A percentile compares a stretch with the other conserved stretches of the same genome.
Conservation (phyloP, 2,113 vertebrate genomes). For the Tyto alba region DNA sequence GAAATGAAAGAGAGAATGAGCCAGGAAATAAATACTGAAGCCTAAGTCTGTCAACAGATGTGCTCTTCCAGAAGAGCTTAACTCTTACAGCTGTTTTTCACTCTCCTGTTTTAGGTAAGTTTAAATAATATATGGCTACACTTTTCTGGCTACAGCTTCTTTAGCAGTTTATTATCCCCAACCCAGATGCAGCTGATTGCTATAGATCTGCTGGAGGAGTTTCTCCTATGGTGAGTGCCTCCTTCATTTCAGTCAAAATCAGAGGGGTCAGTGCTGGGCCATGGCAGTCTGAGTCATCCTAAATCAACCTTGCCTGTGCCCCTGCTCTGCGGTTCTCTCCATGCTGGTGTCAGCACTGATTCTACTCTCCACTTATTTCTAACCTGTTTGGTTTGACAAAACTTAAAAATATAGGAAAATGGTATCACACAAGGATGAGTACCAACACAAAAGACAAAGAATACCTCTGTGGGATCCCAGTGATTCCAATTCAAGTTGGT, state of each 20-base stretch:
- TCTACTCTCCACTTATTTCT: not conserved
- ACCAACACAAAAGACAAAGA: not conserved
- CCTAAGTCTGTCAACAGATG: not conserved
- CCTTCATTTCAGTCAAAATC: not conserved
- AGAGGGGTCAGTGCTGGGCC: not conserved
- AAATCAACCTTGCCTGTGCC: not conserved
- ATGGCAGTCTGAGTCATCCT: not conserved
- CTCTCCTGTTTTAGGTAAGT: not conserved
- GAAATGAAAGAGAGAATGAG: not conserved
- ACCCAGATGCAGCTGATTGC: not conserved
- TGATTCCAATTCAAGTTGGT: not conserved
- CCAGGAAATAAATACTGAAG: not conserved
- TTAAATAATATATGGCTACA: not conserved
- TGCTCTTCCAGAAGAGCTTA: not conserved
- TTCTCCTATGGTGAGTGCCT: not conserved
- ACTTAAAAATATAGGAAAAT: not conserved
- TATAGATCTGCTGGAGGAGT: not conserved
- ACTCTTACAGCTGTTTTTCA: not conserved
- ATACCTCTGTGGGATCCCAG: rapidly evolving
- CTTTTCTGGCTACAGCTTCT: not conserved
- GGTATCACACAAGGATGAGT: rapidly evolving
- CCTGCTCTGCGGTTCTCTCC: not conserved
- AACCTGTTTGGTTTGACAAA: not conserved
- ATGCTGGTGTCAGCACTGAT: not conserved
- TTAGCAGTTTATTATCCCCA: not conserved